These are phyloP conservation scores for Apamea sordens DNA, from an alignment of 2,888 invertebrate genomes.

Conservation along the genomic window DNA sequence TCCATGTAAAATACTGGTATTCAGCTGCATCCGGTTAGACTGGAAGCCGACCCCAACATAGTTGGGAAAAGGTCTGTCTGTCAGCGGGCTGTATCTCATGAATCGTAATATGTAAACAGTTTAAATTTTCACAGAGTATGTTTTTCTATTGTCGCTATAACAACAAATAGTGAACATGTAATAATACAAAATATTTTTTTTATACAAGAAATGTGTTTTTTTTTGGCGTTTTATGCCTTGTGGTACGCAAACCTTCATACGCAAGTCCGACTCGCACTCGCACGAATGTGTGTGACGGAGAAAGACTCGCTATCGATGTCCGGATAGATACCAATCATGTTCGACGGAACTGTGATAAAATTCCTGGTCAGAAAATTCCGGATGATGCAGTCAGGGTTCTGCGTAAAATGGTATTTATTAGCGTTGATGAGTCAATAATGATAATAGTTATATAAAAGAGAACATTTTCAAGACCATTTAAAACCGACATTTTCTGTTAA, in stretches of 20 bases:
- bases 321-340: conserved; percentile 14
- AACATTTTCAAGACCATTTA: conserved; percentile 17
- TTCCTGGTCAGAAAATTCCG: conserved; percentile 14
- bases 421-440: conserved; percentile 36
- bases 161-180: neutral
- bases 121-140: neutral
- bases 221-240: neutral
- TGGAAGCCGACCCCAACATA: too few relatives aligned
- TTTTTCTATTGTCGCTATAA: neutral
- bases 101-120: neutral
- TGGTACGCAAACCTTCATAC: neutral
- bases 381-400: neutral
- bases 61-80: too few relatives aligned
- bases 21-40: too few relatives aligned
- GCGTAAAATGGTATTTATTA: conserved; percentile 27
- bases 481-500: conserved; percentile 18
- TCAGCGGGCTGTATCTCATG: neutral
- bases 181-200: neutral
- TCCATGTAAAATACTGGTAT: too few relatives aligned
- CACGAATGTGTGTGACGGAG: neutral
- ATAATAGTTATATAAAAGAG: conserved; percentile 35
- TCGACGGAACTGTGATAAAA: conserved; percentile 21
- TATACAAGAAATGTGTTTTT: neutral
- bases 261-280: neutral
- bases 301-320: conserved; percentile 1